Percentiles rank a stretch among this genome's conserved stretches.
Conservation (phyloP, 2,113 vertebrate species). For the Pygoscelis antarcticus region DNA sequence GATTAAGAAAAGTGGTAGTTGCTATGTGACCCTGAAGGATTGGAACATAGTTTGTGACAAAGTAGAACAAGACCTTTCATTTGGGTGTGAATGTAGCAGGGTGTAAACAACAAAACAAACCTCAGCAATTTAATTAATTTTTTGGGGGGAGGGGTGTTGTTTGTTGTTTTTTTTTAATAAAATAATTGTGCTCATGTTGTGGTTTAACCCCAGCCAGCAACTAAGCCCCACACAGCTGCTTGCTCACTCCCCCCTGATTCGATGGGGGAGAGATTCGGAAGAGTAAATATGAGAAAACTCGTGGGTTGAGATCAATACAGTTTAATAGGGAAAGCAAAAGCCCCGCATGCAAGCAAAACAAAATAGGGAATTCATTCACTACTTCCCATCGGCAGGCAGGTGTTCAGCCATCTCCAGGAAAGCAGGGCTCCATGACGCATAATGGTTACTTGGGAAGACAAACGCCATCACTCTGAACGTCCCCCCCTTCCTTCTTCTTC, state of each 20-base stretch:
- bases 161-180: background rate
- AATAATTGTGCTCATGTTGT: background rate
- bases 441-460: background rate
- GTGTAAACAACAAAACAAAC: background rate
- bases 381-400: background rate
- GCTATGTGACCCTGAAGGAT: background rate
- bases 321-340: background rate
- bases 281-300: background rate
- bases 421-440: background rate
- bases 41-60: background rate
- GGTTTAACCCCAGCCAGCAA: background rate
- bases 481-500: background rate
- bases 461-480: accelerated
- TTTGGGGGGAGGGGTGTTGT: too few species aligned
- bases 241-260: background rate
- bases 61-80: background rate
- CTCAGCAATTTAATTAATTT: background rate
- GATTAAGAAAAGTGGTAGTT: background rate
- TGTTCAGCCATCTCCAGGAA: background rate
- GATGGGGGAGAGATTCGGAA: background rate
- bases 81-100: background rate
- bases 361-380: background rate
- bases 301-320: background rate
- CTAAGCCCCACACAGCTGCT: background rate
- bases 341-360: background rate